Evolutionary conservation across 2,113 vertebrate genomes (phyloP), one percentile per base, ranked within the genome.

Genomic region (Sturnus vulgaris): DNA sequence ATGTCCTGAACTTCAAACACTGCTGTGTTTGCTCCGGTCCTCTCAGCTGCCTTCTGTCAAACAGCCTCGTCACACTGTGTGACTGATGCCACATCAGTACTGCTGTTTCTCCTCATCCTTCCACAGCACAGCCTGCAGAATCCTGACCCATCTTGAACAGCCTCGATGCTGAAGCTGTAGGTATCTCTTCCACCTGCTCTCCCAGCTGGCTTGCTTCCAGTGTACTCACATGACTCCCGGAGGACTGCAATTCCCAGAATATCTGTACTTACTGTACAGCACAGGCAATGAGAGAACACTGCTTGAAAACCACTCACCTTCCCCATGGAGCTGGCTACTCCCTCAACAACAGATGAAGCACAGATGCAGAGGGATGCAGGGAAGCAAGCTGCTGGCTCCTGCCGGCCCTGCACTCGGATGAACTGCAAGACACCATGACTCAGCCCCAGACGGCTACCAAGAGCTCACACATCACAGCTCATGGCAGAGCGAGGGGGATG

Each of bases 381-480:
- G 71, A 85, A 59, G 25, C 27, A 14, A 19, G 90, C 75, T 72
- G 66, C 89, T 92, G 0, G 1, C 55, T 89, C 53, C 86, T 49
- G 83, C 89, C 33, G 77, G 69, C 86, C 90, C 53, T 91, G 95
- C 66, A 77, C 84, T 93, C 87, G 0, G 70, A 82, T 91, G 79
- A 94, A 94, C 84, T 88, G 85, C 90, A 85, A 82, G 73, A 72
- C 86, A 91, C 60, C 75, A 80, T 94, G 95, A 97, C 89, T 95
- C 94, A 96, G 91, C 86, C 78, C 66, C 87, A 93, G 75, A 64
- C 70, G 22, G 84, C 93, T 80, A 94, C 90, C 63, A 73, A 80
- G 84, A 93, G 50, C 84, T 88, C 57, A 42, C 49, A 87, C 59
- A 85, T 61, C 72, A 66, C 5, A 91, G 91, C 82, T 86, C 82